Evolutionary conservation across 2,113 vertebrate species (phyloP).

Genomic region (Callipepla squamata): DNA sequence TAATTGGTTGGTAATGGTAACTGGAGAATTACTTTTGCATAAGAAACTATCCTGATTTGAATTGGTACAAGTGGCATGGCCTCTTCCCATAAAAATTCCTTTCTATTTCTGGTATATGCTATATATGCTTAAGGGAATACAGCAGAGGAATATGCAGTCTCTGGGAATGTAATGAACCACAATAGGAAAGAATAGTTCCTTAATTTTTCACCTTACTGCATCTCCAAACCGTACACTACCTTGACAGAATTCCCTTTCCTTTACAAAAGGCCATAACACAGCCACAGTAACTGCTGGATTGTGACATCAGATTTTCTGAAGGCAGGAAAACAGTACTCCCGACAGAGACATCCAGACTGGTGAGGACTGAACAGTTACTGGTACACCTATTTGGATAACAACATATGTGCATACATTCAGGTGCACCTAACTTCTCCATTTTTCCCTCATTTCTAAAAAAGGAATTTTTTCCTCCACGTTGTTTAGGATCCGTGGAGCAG

Average conservation of each 20-base stretch:
- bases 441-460: background rate
- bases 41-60: background rate
- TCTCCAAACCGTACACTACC: background rate
- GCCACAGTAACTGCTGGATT: background rate
- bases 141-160: background rate
- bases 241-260: slow-evolving; percentile 19
- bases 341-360: background rate
- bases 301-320: background rate
- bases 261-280: background rate
- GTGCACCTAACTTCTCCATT: background rate
- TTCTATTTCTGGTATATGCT: background rate
- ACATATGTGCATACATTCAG: fast-evolving
- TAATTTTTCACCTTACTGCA: slow-evolving; percentile 15
- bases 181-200: background rate
- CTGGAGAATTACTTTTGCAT: background rate
- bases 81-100: background rate
- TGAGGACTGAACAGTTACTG: background rate
- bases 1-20: background rate
- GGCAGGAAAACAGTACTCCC: background rate
- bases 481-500: background rate
- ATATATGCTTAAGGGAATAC: background rate
- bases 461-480: background rate
- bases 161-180: background rate
- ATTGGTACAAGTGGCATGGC: background rate
- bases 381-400: fast-evolving